Percentiles rank a stretch among this genome's conserved stretches.
Evolutionary conservation across 2,797 vertebrate genomes (phyloP).

Genomic region (Natrix natrix): DNA sequence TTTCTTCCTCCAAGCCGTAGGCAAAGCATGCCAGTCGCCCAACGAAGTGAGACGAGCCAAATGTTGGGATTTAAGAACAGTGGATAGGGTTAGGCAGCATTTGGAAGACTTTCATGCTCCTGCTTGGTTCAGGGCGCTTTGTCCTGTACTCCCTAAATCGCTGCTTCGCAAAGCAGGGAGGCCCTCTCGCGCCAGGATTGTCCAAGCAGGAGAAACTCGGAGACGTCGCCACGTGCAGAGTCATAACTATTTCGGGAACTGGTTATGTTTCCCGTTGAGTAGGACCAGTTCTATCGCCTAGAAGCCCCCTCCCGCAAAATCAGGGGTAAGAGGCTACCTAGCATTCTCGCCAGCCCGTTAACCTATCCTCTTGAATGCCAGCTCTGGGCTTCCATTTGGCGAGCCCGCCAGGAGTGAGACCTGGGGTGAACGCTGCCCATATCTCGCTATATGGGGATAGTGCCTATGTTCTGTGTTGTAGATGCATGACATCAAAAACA

Average conservation of each 20-base stretch:
- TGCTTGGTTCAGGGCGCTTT: not conserved
- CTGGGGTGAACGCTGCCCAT: accelerated
- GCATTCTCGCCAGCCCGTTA: not conserved
- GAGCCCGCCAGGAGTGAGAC: accelerated
- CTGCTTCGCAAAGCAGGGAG: not conserved
- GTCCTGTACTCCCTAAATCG: not conserved
- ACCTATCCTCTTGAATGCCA: not conserved
- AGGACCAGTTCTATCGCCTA: too few relatives aligned
- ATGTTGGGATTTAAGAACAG: not conserved
- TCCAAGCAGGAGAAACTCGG: not conserved
- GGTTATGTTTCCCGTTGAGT: not conserved
- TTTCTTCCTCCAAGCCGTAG: not conserved
- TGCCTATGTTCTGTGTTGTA: too few relatives aligned
- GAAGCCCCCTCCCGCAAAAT: too few relatives aligned
- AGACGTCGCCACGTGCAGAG: too few relatives aligned
- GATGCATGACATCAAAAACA: not conserved
- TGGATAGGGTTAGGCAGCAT: not conserved
- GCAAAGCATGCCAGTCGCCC: not conserved
- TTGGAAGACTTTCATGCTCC: too few relatives aligned
- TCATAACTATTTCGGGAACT: not conserved
- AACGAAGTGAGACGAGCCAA: accelerated
- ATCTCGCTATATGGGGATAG: too few relatives aligned
- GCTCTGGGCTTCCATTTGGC: not conserved
- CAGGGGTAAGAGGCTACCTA: not conserved
- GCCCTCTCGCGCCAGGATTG: not conserved